Evolutionary conservation across 2,888 invertebrate genomes (phyloP), one percentile per base, ranked within the genome.

Genomic region (Habrosyne pyritoides): DNA sequence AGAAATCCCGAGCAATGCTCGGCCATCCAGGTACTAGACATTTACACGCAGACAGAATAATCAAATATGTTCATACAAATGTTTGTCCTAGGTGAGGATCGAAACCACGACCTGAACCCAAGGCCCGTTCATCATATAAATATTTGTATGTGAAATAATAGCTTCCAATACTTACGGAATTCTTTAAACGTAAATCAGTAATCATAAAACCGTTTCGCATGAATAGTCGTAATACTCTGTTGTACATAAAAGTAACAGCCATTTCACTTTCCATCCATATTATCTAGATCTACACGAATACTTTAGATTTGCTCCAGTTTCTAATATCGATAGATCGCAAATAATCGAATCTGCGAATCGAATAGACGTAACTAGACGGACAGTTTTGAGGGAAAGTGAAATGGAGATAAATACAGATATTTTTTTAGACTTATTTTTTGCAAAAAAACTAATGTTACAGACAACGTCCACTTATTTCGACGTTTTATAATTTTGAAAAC

Each of bases 221-320:
- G 42, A 42, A 18, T 36, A n/a, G n/a, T 14, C 2, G n/a, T 5
- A 36, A 36, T 36, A 36, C 42, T 42, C 42, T 8, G 42, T 42
- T 18, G 18, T 42, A 50, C 30, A 50, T 50, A 50, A 50, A 49
- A 28, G 28, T 30, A 50, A 30, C 14, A 18, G 26, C 42, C 46
- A 58, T 51, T 51, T 56, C 24, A 63, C 70, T 71, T 71, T 70
- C 70, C 55, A 70, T 57, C 53, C 50, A 63, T 62, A 60, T n/a
- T n/a, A n/a, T 60, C 55, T 56, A 54, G 55, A 59, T 59, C 53
- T 48, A 47, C 49, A 56, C 56, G 49, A 54, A 47, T 60, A 59
- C 57, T 62, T 42, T 64, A 52, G 59, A 53, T 55, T 48, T 58
- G 66, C 60, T 66, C 71, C 52, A 63, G 54, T 66, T 69, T 51